Percentiles rank a stretch among this genome's conserved stretches.
These are phyloP conservation scores for Hypothenemus hampei DNA, from an alignment of 1,140 invertebrate genomes.

Conservation along the genomic window DNA sequence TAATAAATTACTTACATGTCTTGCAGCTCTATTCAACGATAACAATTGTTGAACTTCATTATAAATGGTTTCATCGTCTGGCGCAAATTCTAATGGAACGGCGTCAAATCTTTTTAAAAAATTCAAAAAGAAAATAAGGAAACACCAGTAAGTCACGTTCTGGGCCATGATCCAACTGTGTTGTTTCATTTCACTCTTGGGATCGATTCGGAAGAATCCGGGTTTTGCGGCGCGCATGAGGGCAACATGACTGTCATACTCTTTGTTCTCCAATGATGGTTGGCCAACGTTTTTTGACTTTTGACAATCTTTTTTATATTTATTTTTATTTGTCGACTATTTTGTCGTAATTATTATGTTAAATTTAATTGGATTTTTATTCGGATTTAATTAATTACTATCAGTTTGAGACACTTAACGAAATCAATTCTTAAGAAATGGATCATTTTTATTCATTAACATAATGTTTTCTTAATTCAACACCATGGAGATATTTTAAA, in stretches of 20 bases:
- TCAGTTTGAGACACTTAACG: too few relatives aligned
- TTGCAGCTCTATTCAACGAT: slow-evolving; percentile 24
- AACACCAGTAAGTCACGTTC: slow-evolving; percentile 9
- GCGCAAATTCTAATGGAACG: slow-evolving; percentile 22
- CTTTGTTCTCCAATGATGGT: slow-evolving; percentile 12
- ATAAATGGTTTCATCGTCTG: slow-evolving; percentile 31
- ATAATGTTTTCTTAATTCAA: too few relatives aligned
- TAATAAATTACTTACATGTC: slow-evolving; percentile 21
- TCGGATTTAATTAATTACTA: too few relatives aligned
- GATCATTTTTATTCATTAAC: too few relatives aligned
- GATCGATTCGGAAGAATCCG: slow-evolving; percentile 21
- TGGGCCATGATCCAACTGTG: slow-evolving; percentile 29
- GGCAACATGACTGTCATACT: not conserved
- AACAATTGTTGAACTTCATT: slow-evolving; percentile 39
- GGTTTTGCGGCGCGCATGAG: slow-evolving; percentile 20
- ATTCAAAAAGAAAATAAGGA: slow-evolving; percentile 10
- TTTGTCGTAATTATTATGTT: too few relatives aligned
- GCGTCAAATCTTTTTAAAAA: not conserved
- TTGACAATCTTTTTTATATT: too few relatives aligned
- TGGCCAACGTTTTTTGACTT: too few relatives aligned
- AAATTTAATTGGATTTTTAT: too few relatives aligned
- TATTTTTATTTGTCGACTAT: too few relatives aligned
- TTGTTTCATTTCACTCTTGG: not conserved
- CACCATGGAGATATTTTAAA: too few relatives aligned
- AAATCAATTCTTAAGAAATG: too few relatives aligned